A percentile compares a stretch with the other conserved stretches of the same genome.
phyloP scores from a whole-genome alignment of 2,797 vertebrate species.

The Emys orbicularis region DNA sequence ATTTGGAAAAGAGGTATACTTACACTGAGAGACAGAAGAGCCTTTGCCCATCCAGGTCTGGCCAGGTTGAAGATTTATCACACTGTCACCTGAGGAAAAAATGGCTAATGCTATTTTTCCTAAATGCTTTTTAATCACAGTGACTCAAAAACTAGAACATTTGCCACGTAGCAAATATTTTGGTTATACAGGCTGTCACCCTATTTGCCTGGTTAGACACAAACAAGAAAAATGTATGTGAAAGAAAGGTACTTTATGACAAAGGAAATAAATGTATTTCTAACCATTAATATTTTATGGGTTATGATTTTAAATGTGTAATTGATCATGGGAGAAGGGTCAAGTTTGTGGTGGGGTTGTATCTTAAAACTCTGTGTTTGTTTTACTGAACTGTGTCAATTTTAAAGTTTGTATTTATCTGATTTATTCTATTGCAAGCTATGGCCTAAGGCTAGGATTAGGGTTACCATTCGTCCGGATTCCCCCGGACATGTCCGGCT shows the following conservation, averaged over 20 bases:
- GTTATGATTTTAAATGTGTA: background rate
- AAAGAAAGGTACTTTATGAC: background rate
- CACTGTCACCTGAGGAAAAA: background rate
- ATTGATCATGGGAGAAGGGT: background rate
- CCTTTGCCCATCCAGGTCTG: background rate
- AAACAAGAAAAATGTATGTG: background rate
- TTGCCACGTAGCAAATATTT: background rate
- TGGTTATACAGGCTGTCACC: background rate
- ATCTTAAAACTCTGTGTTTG: background rate
- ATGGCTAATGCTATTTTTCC: background rate
- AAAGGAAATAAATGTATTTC: background rate
- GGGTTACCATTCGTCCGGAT: too few relatives aligned
- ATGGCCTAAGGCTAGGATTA: background rate
- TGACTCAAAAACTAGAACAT: background rate
- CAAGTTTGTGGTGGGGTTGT: background rate
- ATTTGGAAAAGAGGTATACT: background rate
- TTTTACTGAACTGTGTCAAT: background rate
- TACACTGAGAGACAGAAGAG: background rate
- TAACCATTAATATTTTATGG: background rate
- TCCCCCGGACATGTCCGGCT: too few relatives aligned
- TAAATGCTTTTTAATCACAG: background rate
- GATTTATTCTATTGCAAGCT: background rate
- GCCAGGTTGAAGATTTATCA: background rate
- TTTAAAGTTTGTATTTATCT: background rate
- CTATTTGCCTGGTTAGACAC: fast-evolving